These are phyloP conservation scores for Theristus sp. DNA, from an alignment of 2,888 invertebrate genomes.

Conservation along the genomic window DNA sequence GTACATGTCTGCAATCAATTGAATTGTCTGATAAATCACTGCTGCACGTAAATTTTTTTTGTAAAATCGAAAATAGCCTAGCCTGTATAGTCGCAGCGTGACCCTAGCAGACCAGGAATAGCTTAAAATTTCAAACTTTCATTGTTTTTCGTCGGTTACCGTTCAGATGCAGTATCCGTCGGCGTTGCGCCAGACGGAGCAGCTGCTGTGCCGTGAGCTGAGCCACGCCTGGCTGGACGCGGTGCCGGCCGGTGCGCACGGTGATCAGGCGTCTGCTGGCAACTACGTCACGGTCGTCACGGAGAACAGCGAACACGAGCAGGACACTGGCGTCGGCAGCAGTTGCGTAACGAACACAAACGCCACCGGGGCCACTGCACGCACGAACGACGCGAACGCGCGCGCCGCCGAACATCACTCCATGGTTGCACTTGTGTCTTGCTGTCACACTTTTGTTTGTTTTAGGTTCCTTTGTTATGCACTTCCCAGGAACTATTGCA, in stretches of 20 bases:
- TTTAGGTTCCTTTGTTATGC: too few species aligned
- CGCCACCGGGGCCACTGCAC: not conserved
- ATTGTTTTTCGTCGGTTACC: not conserved
- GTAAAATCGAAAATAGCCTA: not conserved
- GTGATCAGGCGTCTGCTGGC: not conserved
- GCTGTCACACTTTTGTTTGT: too few species aligned
- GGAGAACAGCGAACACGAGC: not conserved
- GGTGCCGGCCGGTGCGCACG: not conserved
- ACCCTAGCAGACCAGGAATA: too few species aligned
- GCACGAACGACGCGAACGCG: not conserved
- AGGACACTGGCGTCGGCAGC: not conserved
- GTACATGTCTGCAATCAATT: too few species aligned
- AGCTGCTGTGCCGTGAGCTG: not conserved
- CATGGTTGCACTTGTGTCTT: too few species aligned
- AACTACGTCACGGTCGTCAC: not conserved
- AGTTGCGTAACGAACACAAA: too few species aligned
- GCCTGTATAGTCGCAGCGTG: not conserved
- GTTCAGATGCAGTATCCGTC: not conserved
- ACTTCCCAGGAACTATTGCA: too few species aligned
- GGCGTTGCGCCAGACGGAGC: not conserved
- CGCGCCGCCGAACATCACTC: not conserved
- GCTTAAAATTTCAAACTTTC: not conserved
- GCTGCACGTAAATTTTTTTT: not conserved
- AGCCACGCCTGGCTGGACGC: not conserved
- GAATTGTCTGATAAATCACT: too few species aligned